Evolutionary conservation across 2,113 vertebrate genomes (phyloP).

Genomic region (Circaetus gallicus): DNA sequence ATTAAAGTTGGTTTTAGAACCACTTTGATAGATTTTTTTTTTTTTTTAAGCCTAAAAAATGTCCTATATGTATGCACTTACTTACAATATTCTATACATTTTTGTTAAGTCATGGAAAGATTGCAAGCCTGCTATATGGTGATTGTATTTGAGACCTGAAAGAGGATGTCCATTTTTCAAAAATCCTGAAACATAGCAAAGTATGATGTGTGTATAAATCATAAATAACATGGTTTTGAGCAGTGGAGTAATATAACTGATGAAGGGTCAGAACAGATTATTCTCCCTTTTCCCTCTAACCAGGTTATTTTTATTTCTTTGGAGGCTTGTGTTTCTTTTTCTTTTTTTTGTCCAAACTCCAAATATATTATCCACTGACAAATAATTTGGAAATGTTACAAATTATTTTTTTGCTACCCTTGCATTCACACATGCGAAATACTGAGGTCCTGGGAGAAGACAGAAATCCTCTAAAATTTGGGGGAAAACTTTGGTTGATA

Average conservation of each 20-base stretch:
- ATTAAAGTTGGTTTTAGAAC: neutral
- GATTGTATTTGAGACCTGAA: neutral
- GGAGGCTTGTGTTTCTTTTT: neutral
- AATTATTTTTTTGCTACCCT: neutral
- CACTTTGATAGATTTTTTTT: neutral
- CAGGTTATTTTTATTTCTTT: neutral
- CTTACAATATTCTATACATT: neutral
- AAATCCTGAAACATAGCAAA: neutral
- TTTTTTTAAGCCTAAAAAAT: neutral
- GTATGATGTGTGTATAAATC: neutral
- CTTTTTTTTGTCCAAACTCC: neutral
- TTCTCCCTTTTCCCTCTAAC: neutral
- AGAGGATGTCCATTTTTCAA: neutral
- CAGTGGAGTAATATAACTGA: neutral
- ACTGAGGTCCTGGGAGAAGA: neutral
- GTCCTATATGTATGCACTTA: neutral
- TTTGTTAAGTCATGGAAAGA: neutral
- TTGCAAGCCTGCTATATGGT: neutral
- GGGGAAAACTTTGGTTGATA: neutral
- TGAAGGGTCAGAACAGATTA: neutral
- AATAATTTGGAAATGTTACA: neutral
- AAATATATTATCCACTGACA: neutral
- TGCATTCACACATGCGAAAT: neutral
- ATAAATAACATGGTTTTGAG: neutral
- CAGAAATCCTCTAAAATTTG: neutral